These are phyloP conservation scores for Tetramorium bicarinatum DNA, from an alignment of 2,888 invertebrate species.

Conservation along the genomic window DNA sequence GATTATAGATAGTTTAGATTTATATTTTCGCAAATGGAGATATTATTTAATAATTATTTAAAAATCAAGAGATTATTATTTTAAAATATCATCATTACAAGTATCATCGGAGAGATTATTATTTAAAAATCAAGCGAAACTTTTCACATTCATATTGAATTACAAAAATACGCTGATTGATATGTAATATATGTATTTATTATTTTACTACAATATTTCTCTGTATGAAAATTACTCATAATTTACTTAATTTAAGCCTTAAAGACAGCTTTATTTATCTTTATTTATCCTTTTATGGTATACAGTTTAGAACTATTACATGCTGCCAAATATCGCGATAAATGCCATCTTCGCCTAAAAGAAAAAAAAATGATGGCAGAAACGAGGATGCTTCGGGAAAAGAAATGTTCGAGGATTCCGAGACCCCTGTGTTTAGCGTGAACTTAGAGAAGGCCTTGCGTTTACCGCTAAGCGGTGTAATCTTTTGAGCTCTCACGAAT, in stretches of 20 bases:
- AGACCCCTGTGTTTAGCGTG: constrained; percentile 15
- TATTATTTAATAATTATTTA: background rate
- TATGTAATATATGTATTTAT: background rate
- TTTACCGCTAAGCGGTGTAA: constrained; percentile 47
- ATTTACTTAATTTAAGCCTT: constrained; percentile 6
- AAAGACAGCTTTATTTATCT: background rate
- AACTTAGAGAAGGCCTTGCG: constrained; percentile 20
- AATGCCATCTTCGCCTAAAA: background rate
- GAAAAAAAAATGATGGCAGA: background rate
- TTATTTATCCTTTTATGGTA: background rate
- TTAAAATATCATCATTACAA: too few species aligned
- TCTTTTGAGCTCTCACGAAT: constrained; percentile 29
- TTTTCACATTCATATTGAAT: background rate
- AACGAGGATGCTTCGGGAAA: background rate
- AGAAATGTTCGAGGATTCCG: constrained; percentile 3
- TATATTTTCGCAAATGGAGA: background rate
- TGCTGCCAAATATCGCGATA: background rate
- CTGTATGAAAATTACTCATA: background rate
- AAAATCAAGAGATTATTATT: too few species aligned
- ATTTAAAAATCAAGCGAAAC: too few species aligned
- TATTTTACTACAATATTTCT: background rate
- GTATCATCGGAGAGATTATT: too few species aligned
- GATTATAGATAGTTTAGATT: background rate
- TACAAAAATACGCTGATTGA: background rate
- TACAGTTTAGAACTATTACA: background rate